These are phyloP conservation scores for Dorcus hopei DNA, from an alignment of 2,888 invertebrate genomes.

Conservation along the genomic window DNA sequence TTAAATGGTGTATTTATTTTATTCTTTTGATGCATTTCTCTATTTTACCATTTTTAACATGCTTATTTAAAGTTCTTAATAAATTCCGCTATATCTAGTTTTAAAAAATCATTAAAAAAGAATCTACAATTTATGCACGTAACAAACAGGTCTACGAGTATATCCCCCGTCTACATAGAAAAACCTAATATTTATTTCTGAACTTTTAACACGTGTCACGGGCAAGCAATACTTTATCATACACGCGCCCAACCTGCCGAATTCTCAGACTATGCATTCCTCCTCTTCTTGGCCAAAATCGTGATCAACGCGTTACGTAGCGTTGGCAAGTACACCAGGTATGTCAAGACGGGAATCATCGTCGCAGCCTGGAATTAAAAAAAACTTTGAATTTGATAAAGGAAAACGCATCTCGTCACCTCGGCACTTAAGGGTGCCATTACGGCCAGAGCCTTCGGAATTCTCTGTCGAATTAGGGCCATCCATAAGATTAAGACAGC, in stretches of 20 bases:
- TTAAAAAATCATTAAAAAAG: no score
- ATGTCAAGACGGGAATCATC: constrained; percentile 16
- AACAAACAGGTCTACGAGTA: no score
- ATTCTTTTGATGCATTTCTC: no score
- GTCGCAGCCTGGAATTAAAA: constrained; percentile 12
- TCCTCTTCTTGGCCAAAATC: constrained; percentile 9
- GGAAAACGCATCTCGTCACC: constrained; percentile 51
- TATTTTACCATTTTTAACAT: no score
- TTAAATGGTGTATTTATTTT: no score
- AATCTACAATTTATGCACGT: no score
- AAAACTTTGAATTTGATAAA: background rate
- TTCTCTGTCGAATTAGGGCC: constrained; percentile 43
- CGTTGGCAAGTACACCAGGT: constrained; percentile 18
- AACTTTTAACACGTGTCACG: background rate
- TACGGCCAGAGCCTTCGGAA: constrained; percentile 48
- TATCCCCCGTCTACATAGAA: no score
- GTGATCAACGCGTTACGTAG: constrained; percentile 13
- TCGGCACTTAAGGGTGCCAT: constrained; percentile 54
- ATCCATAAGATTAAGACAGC: constrained; percentile 46
- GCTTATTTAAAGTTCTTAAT: no score
- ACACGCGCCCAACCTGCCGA: background rate
- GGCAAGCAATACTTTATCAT: background rate
- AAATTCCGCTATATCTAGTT: no score
- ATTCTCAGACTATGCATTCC: background rate
- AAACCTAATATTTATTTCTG: background rate